Evolutionary conservation across 2,797 vertebrate genomes (phyloP).

Genomic region (Capromys pilorides): DNA sequence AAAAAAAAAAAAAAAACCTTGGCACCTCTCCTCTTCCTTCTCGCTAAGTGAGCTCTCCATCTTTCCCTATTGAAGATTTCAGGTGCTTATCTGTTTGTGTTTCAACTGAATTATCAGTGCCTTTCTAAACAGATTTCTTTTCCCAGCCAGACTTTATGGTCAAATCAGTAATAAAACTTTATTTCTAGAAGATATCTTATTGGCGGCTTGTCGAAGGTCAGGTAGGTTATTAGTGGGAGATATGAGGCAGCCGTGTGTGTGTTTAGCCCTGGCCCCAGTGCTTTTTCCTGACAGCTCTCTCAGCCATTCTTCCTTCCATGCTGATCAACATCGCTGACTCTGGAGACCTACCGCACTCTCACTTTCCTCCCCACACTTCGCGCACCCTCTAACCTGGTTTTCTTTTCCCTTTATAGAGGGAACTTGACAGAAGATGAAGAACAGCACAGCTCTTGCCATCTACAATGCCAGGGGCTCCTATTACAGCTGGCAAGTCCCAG

Average conservation of each 20-base stretch:
- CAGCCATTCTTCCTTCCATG: neutral
- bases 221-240: neutral
- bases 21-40: neutral
- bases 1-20: neutral
- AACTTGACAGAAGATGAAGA: neutral
- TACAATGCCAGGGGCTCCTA: neutral
- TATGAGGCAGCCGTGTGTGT: neutral
- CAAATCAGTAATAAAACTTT: conserved; percentile 12
- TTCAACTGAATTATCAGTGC: neutral
- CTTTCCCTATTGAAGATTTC: neutral
- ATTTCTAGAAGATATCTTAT: neutral
- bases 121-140: conserved; percentile 32
- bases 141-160: neutral
- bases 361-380: neutral
- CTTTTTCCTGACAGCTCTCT: neutral
- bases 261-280: neutral
- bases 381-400: neutral
- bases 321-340: neutral
- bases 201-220: neutral
- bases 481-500: neutral
- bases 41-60: neutral
- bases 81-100: conserved; percentile 6
- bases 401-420: neutral
- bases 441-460: neutral
- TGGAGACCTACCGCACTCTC: neutral